phyloP scores from a whole-genome alignment of 2,797 vertebrate species.

The Pteronotus mesoamericanus region DNA sequence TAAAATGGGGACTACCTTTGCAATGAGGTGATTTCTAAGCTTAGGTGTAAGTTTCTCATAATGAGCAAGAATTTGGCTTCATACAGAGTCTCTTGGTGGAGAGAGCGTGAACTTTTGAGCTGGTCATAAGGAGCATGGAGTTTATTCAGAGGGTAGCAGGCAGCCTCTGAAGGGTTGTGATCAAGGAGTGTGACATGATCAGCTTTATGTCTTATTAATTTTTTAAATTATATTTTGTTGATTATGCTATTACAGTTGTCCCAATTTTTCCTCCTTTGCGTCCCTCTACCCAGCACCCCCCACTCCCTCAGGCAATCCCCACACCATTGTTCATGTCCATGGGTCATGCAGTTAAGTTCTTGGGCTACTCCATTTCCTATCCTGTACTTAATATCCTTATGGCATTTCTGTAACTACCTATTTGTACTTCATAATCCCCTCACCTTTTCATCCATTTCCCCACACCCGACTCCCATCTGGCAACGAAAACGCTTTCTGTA shows the following conservation, averaged over 20 bases:
- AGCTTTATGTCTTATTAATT: background rate
- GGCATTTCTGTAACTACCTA: background rate
- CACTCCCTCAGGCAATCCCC: background rate
- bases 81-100: background rate
- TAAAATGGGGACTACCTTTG: background rate
- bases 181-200: fast-evolving
- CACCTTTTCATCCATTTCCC: background rate
- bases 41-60: background rate
- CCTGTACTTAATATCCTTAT: background rate
- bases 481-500: background rate
- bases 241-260: background rate
- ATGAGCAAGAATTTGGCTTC: background rate
- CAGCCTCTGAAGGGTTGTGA: too few relatives aligned
- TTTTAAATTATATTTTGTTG: background rate
- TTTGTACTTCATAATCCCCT: background rate
- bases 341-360: background rate
- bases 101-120: background rate
- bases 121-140: fast-evolving
- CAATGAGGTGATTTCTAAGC: background rate
- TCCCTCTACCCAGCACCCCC: too few relatives aligned
- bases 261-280: background rate
- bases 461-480: background rate
- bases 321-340: background rate
- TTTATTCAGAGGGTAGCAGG: background rate
- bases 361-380: background rate